Evolutionary conservation across 2,888 invertebrate genomes (phyloP).

Genomic region (Sepioteuthis lessoniana): DNA sequence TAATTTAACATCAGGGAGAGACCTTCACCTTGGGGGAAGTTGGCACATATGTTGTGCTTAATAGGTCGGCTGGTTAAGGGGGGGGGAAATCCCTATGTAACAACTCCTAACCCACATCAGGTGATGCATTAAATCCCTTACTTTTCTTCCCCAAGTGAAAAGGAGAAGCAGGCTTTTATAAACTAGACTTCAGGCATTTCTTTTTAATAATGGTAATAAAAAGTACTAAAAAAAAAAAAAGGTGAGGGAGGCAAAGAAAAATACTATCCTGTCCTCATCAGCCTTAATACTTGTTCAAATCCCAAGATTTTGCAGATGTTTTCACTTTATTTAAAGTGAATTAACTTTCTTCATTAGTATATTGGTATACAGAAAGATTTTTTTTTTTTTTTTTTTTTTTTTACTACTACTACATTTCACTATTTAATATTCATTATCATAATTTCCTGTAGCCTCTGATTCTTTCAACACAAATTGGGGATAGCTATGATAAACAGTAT

Average conservation of each 20-base stretch:
- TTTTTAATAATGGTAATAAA: not conserved
- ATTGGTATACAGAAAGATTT: too few species aligned
- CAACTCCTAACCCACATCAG: not conserved
- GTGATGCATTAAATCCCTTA: not conserved
- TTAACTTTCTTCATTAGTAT: not conserved
- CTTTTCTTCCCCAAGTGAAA: not conserved
- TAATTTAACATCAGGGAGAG: not conserved
- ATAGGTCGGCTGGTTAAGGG: not conserved
- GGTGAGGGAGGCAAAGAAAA: not conserved
- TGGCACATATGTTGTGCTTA: not conserved
- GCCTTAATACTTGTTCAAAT: not conserved
- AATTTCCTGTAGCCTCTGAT: too few species aligned
- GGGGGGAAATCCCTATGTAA: not conserved
- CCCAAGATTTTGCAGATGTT: not conserved
- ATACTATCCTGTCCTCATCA: not conserved
- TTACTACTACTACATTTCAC: too few species aligned
- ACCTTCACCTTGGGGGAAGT: not conserved
- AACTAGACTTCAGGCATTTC: not conserved
- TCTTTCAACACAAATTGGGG: too few species aligned
- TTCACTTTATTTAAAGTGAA: not conserved
- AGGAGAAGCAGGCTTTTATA: not conserved
- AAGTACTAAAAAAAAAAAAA: not conserved
- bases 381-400: too few species aligned
- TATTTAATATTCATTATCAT: too few species aligned
- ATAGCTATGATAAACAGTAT: too few species aligned